These are phyloP conservation scores for Oostethus manadensis DNA, from an alignment of 2,113 vertebrate genomes.

Conservation along the genomic window DNA sequence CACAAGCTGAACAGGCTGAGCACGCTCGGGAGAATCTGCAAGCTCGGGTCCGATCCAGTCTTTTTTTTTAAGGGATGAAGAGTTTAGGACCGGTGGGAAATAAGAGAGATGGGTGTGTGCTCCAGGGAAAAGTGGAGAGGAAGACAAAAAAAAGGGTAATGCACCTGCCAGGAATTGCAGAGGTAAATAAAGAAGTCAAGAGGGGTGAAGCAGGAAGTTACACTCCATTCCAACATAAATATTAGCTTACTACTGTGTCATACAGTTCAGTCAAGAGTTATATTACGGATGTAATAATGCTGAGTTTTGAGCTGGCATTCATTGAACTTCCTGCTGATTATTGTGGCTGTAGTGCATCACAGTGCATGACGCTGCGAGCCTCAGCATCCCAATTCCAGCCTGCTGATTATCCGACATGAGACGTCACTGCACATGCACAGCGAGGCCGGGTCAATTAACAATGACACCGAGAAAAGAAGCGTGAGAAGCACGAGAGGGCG, in stretches of 20 bases:
- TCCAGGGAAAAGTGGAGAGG: slow-evolving; percentile 55
- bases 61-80: slow-evolving; percentile 41
- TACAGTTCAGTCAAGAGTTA: neutral
- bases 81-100: slow-evolving; percentile 58
- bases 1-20: slow-evolving; percentile 55
- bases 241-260: neutral
- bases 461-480: slow-evolving; percentile 8
- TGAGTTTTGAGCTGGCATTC: too few species aligned
- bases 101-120: slow-evolving; percentile 30
- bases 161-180: slow-evolving; percentile 61
- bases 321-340: too few species aligned
- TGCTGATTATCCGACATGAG: neutral
- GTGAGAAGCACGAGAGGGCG: slow-evolving; percentile 24
- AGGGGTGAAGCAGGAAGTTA: neutral
- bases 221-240: neutral
- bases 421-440: slow-evolving; percentile 15
- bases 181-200: neutral
- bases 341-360: too few species aligned
- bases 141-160: slow-evolving; percentile 58
- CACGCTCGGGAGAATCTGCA: slow-evolving; percentile 42
- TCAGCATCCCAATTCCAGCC: neutral
- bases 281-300: too few species aligned
- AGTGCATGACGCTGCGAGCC: too few species aligned
- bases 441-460: slow-evolving; percentile 21
- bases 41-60: slow-evolving; percentile 37